Evolutionary conservation across 2,113 vertebrate species (phyloP), one percentile per base, ranked within the genome.

Genomic region (Machaerirhynchus nigripectus): DNA sequence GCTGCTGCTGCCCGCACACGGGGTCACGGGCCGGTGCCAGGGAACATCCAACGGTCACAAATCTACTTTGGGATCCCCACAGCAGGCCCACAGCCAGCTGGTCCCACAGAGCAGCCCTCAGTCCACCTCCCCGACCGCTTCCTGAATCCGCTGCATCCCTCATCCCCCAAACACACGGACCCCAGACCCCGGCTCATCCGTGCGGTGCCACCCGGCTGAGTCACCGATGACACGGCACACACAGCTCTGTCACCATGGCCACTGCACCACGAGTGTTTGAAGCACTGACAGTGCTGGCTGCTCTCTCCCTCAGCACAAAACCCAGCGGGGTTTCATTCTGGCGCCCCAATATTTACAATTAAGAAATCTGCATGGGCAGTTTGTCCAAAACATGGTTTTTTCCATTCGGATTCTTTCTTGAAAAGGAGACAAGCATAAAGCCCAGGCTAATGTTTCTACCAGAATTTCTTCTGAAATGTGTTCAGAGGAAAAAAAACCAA

Each of bases 141-240:
- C 84, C 84, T 18, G 1, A 3, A 35, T 28, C 56, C 1, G 0
- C 2, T 6, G 11, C 23, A 7, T 12, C 74, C 81, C 55, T 63
- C 60, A 5, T 0, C 2, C 2, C 74, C 31, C 78, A 27, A 10
- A 52, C 55, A 14, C 1, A n/a, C n/a, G n/a, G n/a, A n/a, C n/a
- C n/a, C n/a, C n/a, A 0, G 61, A 11, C 49, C 23, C 15, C 0
- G 1, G 49, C 30, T 49, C 60, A 13, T 6, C 65, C 5, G 1
- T 2, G 3, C 6, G 0, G 49, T 18, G 59, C 57, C 53, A 33
- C 37, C 53, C 8, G 53, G 19, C 81, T 40, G 86, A 88, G 70
- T 56, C 95, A 90, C 4, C 0, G 1, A 5, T 28, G 47, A 15
- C 83, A 30, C 0, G 2, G 74, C 89, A 67, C n/a, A 22, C 42